Percentiles rank a stretch among this genome's conserved stretches.
Evolutionary conservation across 37 sponge, comb jelly and placozoan species (phyloP).

Genomic region (Ianthella basta): DNA sequence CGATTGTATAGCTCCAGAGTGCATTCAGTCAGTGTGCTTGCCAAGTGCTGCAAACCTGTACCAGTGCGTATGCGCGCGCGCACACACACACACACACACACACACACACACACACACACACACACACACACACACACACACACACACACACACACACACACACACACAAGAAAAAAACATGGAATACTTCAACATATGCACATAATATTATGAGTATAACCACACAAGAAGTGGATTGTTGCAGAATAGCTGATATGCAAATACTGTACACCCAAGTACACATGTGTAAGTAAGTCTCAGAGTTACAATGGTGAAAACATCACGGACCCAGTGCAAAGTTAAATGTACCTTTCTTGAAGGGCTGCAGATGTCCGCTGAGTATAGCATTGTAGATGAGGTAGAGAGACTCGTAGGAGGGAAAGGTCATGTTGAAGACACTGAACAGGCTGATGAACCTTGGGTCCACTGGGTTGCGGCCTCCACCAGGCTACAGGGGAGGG

Average conservation of each 20-base stretch:
- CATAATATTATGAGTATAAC: too few relatives aligned
- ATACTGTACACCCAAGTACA: neutral
- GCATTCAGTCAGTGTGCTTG: constrained; percentile 72
- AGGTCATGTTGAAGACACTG: constrained; percentile 93
- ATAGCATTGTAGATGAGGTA: constrained; percentile 93
- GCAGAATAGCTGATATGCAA: neutral
- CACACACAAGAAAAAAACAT: too few relatives aligned
- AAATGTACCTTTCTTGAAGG: constrained; percentile 92
- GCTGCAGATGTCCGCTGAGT: constrained; percentile 85
- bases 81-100: neutral
- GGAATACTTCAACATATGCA: too few relatives aligned
- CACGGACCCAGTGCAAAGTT: neutral
- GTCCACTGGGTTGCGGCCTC: constrained; percentile 97
- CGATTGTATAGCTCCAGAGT: constrained; percentile 93
- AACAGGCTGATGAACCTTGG: constrained; percentile 96
- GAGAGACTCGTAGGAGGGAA: constrained; percentile 91
- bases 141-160: too few relatives aligned
- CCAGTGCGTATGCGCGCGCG: neutral
- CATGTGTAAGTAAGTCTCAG: too few relatives aligned
- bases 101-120: neutral
- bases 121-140: constrained; percentile 9
- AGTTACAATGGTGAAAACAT: too few relatives aligned
- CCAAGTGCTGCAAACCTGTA: constrained; percentile 73
- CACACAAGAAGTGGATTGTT: too few relatives aligned
- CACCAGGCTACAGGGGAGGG: constrained; percentile 76